These are phyloP conservation scores for Perognathus longimembris DNA, from an alignment of 2,113 vertebrate species.

Conservation along the genomic window DNA sequence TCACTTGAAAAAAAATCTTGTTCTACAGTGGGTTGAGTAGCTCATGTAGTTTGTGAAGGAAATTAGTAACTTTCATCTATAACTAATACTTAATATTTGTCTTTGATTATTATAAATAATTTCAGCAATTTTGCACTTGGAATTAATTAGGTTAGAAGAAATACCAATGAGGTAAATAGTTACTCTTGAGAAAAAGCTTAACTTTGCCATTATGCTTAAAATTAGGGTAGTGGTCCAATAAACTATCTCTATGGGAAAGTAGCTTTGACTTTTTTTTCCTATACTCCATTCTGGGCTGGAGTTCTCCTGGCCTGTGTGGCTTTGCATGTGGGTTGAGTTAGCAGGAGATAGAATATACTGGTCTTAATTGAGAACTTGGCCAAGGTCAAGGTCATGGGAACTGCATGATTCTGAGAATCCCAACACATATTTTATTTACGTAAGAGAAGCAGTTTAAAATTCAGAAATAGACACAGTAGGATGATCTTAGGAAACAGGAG, in stretches of 20 bases:
- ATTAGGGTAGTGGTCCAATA: background rate
- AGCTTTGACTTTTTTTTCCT: background rate
- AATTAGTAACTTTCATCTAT: constrained; percentile 30
- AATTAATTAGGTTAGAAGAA: constrained; percentile 8
- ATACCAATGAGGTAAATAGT: background rate
- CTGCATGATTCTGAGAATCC: background rate
- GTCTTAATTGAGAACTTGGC: background rate
- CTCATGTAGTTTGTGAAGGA: constrained; percentile 24
- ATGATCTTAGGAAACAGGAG: background rate
- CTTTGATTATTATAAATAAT: background rate
- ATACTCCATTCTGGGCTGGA: background rate
- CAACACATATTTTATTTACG: background rate
- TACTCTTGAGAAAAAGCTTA: background rate
- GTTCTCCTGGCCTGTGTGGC: background rate
- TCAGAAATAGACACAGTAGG: background rate
- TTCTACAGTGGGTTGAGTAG: background rate
- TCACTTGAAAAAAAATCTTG: background rate
- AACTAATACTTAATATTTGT: constrained; percentile 26
- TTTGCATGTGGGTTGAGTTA: background rate
- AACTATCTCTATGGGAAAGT: background rate
- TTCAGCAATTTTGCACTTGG: constrained; percentile 27
- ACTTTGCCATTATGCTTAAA: background rate
- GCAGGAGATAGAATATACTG: background rate
- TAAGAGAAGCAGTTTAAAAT: background rate
- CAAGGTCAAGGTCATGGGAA: background rate